phyloP scores from a whole-genome alignment of 2,113 vertebrate species.

The Salvelinus fontinalis region DNA sequence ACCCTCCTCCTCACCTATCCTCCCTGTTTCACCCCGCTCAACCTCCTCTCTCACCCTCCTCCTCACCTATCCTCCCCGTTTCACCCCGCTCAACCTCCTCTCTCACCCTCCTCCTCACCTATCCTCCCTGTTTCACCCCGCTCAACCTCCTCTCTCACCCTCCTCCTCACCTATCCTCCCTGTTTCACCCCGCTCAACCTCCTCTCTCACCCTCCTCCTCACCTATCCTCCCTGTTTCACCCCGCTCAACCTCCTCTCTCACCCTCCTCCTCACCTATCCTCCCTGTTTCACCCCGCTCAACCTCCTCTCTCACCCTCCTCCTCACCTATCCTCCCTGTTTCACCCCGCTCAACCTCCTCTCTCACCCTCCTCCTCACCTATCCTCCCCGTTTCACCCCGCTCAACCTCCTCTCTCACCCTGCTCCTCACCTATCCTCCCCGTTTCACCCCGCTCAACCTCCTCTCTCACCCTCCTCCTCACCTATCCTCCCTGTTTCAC shows the following conservation, averaged over 20 bases:
- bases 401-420: not conserved
- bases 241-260: no score
- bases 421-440: slow-evolving; percentile 3
- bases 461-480: no score
- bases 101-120: slow-evolving; percentile 16
- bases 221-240: not conserved
- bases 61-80: no score
- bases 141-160: not conserved
- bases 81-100: not conserved
- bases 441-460: no score
- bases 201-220: slow-evolving; percentile 10
- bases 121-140: not conserved
- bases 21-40: no score
- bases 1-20: no score
- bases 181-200: not conserved
- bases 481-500: no score
- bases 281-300: not conserved
- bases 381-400: slow-evolving; percentile 7
- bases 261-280: no score
- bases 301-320: slow-evolving; percentile 26
- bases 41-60: no score
- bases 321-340: not conserved
- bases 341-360: not conserved
- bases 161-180: slow-evolving; percentile 22
- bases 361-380: slow-evolving; percentile 18